Evolutionary conservation across 2,797 vertebrate species (phyloP), one percentile per base, ranked within the genome.

Genomic region (Enteromius mattozi): DNA sequence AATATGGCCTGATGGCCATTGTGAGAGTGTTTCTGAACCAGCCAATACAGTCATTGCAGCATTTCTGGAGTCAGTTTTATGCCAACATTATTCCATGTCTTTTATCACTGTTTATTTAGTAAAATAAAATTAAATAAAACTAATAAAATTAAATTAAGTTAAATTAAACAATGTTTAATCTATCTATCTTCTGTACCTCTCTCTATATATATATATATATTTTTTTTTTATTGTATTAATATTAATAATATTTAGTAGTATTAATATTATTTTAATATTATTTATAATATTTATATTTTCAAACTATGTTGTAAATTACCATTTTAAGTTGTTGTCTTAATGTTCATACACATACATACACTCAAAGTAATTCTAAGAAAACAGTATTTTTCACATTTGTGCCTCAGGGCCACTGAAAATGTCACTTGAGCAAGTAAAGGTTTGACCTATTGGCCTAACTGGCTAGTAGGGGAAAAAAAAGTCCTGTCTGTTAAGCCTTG

Each of bases 1-100:
- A 77, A 59, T 33, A 59, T 1, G 19, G 30, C 30, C 30, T n/a
- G 27, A 51, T 19, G 21, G 33, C 6, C 74, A n/a, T n/a, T 4
- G n/a, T 17, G 33, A 77, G 33, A 56, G 74, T 16, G 51, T 77
- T 77, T 59, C 47, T 75, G 21, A 75, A 54, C 30, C 47, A 51
- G 10, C 47, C 30, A 35, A 7, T 54, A 54, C 1, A 10, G 17
- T 40, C 21, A 77, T 16, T 59, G 51, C 51, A n/a, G 47, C 47
- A 13, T 54, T 74, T 51, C 9, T 35, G 49, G 19, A 19, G 54
- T 54, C 1, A 0, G 6, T 54, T 33, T 74, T 61, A 4, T 21
- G 10, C 9, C 47, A 54, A 35, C 6, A 21, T 35, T 75, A 54
- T 35, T 54, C n/a, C 6, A 16, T 21, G 3, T 68, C 65, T 68